phyloP scores from a whole-genome alignment of 2,797 vertebrate genomes.

The Aphelocoma californica region DNA sequence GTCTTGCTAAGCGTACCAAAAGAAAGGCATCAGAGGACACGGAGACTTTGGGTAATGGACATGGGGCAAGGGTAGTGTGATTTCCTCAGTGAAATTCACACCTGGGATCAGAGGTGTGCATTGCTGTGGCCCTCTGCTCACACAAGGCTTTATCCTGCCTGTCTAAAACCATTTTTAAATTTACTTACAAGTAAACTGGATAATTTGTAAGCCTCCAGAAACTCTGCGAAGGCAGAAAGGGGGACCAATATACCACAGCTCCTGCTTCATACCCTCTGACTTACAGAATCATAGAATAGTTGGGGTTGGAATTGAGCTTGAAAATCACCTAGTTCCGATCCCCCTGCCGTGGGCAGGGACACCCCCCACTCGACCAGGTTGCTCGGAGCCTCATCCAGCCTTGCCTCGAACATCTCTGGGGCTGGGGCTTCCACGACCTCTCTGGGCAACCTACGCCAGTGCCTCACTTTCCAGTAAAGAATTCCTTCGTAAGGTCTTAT shows the following conservation, averaged over 20 bases:
- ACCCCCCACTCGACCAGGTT: rapidly evolving
- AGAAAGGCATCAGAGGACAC: rapidly evolving
- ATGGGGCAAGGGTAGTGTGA: rapidly evolving
- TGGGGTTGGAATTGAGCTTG: background rate
- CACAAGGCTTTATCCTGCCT: background rate
- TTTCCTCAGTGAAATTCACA: rapidly evolving
- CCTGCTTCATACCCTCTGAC: background rate
- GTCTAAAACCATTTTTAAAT: rapidly evolving
- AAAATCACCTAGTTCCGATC: no score
- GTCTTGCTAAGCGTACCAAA: background rate
- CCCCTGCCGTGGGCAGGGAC: background rate
- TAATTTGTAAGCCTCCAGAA: background rate
- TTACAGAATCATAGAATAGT: background rate
- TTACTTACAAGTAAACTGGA: background rate
- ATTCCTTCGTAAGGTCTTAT: background rate
- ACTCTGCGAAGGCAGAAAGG: background rate
- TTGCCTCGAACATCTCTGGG: background rate
- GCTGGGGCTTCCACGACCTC: background rate
- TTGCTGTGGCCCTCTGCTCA: background rate
- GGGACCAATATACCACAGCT: rapidly evolving
- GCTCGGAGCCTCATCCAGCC: background rate
- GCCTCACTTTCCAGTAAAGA: background rate
- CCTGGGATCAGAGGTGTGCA: rapidly evolving
- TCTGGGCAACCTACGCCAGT: background rate
- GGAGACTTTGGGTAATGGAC: no score